phyloP scores from a whole-genome alignment of 37 sponge, comb jelly and placozoan species.

The Corticium candelabrum region DNA sequence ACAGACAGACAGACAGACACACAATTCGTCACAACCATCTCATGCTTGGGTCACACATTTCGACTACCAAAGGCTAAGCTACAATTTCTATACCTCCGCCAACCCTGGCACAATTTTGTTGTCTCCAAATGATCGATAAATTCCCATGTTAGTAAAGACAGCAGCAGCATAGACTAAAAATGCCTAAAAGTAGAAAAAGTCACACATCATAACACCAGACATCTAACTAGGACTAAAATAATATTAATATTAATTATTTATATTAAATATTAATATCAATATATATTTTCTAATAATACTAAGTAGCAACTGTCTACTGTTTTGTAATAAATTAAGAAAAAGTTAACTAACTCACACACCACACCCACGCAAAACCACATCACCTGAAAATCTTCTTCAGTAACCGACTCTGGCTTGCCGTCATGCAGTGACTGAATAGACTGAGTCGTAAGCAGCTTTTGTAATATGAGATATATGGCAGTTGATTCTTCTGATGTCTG shows the following conservation, averaged over 20 bases:
- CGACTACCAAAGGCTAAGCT: no score
- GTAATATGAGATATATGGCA: conserved; percentile 57
- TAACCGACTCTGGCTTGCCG: not conserved
- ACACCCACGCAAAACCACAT: no score
- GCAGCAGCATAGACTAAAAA: conserved; percentile 63
- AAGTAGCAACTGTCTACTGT: no score
- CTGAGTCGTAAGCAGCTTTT: conserved; percentile 46
- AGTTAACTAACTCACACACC: no score
- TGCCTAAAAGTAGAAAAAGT: conserved; percentile 19
- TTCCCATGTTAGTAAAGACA: conserved; percentile 77
- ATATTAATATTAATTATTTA: no score
- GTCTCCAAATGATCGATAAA: conserved; percentile 84
- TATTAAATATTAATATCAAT: no score
- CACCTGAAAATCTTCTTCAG: not conserved
- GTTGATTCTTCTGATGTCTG: conserved; percentile 85
- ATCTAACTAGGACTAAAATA: no score
- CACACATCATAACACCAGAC: no score
- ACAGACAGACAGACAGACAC: conserved; percentile 57
- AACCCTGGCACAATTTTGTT: conserved; percentile 74
- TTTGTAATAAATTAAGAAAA: no score
- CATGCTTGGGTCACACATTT: conserved; percentile 31
- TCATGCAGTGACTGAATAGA: not conserved
- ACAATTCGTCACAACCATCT: conserved; percentile 48
- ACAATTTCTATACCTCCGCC: conserved; percentile 26
- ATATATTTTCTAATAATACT: no score